phyloP scores from a whole-genome alignment of 2,888 invertebrate species.

The Scaptomyza flava region DNA sequence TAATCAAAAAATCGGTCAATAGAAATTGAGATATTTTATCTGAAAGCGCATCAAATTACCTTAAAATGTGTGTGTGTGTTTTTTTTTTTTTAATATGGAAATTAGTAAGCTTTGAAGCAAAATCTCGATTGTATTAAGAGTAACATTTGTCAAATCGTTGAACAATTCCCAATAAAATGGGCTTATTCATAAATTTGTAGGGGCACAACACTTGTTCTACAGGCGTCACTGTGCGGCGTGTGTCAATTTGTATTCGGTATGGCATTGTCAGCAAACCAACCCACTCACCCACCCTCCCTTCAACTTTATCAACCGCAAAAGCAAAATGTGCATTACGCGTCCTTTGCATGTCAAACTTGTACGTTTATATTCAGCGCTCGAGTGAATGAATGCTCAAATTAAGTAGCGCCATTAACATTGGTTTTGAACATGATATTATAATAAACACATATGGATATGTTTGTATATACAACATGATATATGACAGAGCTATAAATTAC shows the following conservation, averaged over 20 bases:
- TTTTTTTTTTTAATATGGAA: too few relatives aligned
- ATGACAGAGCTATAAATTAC: not conserved
- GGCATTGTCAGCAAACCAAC: conserved; percentile 8
- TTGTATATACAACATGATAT: not conserved
- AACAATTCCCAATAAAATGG: too few relatives aligned
- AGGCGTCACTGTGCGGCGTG: conserved; percentile 9
- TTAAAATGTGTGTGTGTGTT: too few relatives aligned
- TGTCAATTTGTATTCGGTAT: conserved; percentile 27
- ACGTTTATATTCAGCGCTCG: conserved; percentile 1
- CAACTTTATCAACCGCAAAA: not conserved
- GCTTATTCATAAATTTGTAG: too few relatives aligned
- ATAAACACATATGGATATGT: not conserved
- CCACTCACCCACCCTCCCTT: not conserved
- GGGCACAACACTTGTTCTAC: too few relatives aligned
- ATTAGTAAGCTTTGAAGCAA: too few relatives aligned
- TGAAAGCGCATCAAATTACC: too few relatives aligned
- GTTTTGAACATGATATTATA: conserved; percentile 3
- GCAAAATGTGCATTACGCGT: conserved; percentile 17
- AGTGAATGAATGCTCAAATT: conserved; percentile 2
- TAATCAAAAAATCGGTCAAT: too few relatives aligned
- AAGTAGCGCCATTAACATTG: conserved; percentile 3
- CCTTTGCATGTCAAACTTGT: conserved; percentile 10
- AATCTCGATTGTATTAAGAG: too few relatives aligned
- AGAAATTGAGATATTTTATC: too few relatives aligned
- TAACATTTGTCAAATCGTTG: too few relatives aligned